These are phyloP conservation scores for Phenganax stokvisi DNA, from an alignment of 92 coral and sea anemone genomes.

Conservation along the genomic window DNA sequence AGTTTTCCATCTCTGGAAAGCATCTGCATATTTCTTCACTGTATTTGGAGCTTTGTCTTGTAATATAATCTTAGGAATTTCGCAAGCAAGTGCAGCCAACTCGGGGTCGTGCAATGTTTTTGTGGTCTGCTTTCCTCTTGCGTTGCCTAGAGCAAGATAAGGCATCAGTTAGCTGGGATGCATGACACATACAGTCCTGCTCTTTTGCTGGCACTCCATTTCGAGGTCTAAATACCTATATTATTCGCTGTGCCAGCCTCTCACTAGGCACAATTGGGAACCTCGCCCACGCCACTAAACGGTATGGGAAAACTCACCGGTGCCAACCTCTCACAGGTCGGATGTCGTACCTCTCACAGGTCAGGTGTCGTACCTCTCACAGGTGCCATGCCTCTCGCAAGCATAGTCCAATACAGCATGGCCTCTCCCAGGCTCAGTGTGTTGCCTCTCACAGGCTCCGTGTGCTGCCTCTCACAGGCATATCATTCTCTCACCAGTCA, in stretches of 20 bases:
- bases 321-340: constrained; percentile 6
- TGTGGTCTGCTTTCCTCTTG: neutral
- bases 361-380: neutral
- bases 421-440: constrained; percentile 2
- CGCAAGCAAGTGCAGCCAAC: constrained; percentile 13
- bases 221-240: too few relatives aligned
- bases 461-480: constrained; percentile 1
- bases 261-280: neutral
- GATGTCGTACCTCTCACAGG: neutral
- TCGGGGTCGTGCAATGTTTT: constrained; percentile 19
- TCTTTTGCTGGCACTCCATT: too few relatives aligned
- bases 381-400: neutral
- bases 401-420: neutral
- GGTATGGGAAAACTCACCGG: neutral
- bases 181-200: neutral
- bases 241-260: too few relatives aligned
- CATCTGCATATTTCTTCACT: constrained; percentile 6
- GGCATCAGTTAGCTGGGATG: neutral
- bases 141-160: neutral
- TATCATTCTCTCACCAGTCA: neutral
- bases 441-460: neutral
- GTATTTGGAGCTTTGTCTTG: constrained; percentile 29
- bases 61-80: constrained; percentile 27
- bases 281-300: neutral
- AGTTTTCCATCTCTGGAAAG: constrained; percentile 21